Base-by-base conservation (phyloP, 2,797 vertebrate species). In the Gephyroberyx darwinii region DNA sequence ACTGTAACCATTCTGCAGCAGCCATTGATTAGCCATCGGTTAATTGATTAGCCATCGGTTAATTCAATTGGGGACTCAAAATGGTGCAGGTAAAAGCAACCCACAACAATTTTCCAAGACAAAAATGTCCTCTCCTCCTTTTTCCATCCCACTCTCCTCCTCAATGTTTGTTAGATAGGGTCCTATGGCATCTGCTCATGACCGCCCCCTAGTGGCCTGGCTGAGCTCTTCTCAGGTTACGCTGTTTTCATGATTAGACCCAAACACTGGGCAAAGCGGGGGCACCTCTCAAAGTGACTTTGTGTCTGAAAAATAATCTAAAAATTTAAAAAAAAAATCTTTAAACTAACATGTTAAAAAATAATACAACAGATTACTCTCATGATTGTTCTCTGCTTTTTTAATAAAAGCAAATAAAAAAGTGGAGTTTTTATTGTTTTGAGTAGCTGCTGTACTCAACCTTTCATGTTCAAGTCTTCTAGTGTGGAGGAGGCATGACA, bases 351-450 rank as follows among this genome's bases (percentile, higher is more conserved):
- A 77, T 64, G 58, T n/a, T 56, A 8, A 62, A 68, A 79, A n/a
- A 59, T 10, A 37, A 62, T 51, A 43, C 61, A 75, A 75, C 14
- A 47, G 77, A 71, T 57, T 3, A 78, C 84, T 81, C 77, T 88
- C 72, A 75, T 87, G 90, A 92, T 92, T 93, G 92, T 91, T 93
- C 89, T 90, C 86, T 86, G 84, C 88, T 78, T 77, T 66, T 81
- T 51, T 19, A 51, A 58, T 51, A 59, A 72, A 83, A 88, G 72
- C 69, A 68, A 67, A 62, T 1, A 8, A 48, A 45, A 65, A 16
- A 50, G 22, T 47, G 61, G 48, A 43, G 37, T 63, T 71, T 62
- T 54, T 67, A n/a, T 75, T 52, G 67, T 73, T 60, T 50, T 20
- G 65, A 68, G 64, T 48, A 50, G 75, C 37, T 65, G 64, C 69